phyloP scores from a whole-genome alignment of 2,797 vertebrate species.

The Acipenser oxyrinchus region DNA sequence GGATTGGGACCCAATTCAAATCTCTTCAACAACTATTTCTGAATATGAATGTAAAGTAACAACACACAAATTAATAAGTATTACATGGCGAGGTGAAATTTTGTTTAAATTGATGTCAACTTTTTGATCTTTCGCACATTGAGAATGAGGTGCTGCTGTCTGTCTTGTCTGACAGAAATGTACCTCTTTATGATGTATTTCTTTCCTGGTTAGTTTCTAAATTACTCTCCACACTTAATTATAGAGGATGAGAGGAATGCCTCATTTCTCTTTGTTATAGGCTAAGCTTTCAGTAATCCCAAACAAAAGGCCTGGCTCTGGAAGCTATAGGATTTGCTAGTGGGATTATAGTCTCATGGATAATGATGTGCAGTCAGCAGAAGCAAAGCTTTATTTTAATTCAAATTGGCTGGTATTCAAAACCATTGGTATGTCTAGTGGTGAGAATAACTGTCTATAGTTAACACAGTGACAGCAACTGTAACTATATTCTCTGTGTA shows the following conservation, averaged over 20 bases:
- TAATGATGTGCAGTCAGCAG: constrained; percentile 90
- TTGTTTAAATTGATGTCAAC: background rate
- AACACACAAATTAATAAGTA: no score
- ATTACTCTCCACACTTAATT: constrained; percentile 99
- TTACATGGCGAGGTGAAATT: no score
- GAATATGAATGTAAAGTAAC: no score
- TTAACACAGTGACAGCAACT: constrained; percentile 60
- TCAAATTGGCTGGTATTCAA: constrained; percentile 99
- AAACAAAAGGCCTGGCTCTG: constrained; percentile 97
- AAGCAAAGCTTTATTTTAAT: constrained; percentile 95
- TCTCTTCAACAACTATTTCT: no score
- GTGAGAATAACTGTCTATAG: constrained; percentile 65
- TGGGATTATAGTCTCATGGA: constrained; percentile 85
- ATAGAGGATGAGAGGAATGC: constrained; percentile 90
- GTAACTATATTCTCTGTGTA: no score
- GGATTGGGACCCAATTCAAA: no score
- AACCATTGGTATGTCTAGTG: constrained; percentile 75
- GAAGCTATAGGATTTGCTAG: constrained; percentile 83
- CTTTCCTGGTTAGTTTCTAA: constrained; percentile 83
- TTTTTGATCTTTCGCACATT: background rate
- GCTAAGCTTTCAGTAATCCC: constrained; percentile 98
- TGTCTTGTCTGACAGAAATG: constrained; percentile 19
- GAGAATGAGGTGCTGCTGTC: constrained; percentile 12
- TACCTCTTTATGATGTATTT: constrained; percentile 35
- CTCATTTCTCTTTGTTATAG: constrained; percentile 98